Percentiles rank a stretch among this genome's conserved stretches.
Conservation (phyloP, 2,888 invertebrate species). For the Papilio elwesi region DNA sequence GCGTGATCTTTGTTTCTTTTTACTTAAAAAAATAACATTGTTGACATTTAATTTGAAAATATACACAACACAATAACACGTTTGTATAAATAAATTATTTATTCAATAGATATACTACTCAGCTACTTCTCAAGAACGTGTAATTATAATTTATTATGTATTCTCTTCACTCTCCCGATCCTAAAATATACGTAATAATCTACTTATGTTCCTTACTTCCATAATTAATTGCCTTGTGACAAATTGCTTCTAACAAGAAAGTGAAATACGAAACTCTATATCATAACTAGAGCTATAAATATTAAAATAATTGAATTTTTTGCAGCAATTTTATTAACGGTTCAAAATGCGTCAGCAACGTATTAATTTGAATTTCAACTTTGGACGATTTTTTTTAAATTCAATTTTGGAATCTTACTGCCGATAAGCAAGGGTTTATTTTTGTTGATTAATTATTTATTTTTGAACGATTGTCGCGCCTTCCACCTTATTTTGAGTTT, state of each 20-base stretch:
- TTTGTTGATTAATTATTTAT: too few relatives aligned
- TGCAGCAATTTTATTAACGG: too few relatives aligned
- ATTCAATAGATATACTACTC: not conserved
- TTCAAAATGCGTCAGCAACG: too few relatives aligned
- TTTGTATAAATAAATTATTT: not conserved
- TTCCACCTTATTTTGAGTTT: too few relatives aligned
- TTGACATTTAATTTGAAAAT: too few relatives aligned
- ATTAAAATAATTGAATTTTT: not conserved
- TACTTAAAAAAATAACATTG: too few relatives aligned
- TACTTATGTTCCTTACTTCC: constrained; percentile 57
- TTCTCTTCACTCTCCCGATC: constrained; percentile 39
- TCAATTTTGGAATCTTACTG: too few relatives aligned
- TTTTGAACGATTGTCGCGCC: too few relatives aligned
- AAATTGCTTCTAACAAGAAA: constrained; percentile 56
- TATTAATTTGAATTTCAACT: too few relatives aligned
- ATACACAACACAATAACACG: not conserved
- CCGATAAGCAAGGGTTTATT: too few relatives aligned
- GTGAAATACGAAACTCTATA: constrained; percentile 48
- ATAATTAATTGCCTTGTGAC: constrained; percentile 61
- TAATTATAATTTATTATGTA: constrained; percentile 34
- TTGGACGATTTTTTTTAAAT: too few relatives aligned
- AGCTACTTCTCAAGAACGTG: constrained; percentile 1
- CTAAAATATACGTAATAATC: constrained; percentile 57
- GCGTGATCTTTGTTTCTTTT: too few relatives aligned
- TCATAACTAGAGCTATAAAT: not conserved